phyloP scores from a whole-genome alignment of 2,888 invertebrate genomes.

The Leptogaster cylindrica region DNA sequence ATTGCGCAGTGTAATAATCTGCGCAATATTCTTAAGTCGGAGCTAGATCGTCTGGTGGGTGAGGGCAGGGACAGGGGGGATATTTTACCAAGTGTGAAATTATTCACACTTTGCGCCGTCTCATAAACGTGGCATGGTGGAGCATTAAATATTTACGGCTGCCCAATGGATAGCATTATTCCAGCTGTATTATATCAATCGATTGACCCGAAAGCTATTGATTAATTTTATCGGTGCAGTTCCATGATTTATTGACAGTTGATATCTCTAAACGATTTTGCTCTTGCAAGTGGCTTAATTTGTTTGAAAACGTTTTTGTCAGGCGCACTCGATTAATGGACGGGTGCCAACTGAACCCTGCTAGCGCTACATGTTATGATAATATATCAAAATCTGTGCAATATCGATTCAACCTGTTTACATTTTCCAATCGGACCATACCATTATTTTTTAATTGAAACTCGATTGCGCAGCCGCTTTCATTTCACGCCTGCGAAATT shows the following conservation, averaged over 20 bases:
- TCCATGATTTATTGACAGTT: slow-evolving; percentile 40
- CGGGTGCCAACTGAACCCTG: slow-evolving; percentile 34
- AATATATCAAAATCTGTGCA: slow-evolving; percentile 22
- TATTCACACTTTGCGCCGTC: slow-evolving; percentile 34
- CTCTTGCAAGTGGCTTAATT: slow-evolving; percentile 39
- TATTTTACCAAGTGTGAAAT: slow-evolving; percentile 33
- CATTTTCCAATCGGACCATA: slow-evolving; percentile 4
- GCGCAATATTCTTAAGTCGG: neutral
- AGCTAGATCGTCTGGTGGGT: too few species aligned
- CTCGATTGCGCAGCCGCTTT: slow-evolving; percentile 13
- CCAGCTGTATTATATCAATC: slow-evolving; percentile 13
- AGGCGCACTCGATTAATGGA: slow-evolving; percentile 26
- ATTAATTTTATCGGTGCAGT: slow-evolving; percentile 39
- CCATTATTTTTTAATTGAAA: slow-evolving; percentile 27
- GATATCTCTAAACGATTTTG: slow-evolving; percentile 35
- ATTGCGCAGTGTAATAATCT: slow-evolving; percentile 31
- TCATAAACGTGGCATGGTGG: neutral
- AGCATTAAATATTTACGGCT: slow-evolving; percentile 27
- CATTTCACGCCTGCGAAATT: slow-evolving; percentile 17
- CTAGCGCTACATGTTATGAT: slow-evolving; percentile 25
- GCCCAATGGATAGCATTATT: slow-evolving; percentile 2
- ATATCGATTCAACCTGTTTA: slow-evolving; percentile 36
- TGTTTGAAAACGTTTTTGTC: slow-evolving; percentile 34
- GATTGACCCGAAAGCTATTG: slow-evolving; percentile 39
- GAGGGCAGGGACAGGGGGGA: neutral